Conservation (phyloP, 2,797 vertebrate genomes). For the Coccyzus lansbergi region DNA sequence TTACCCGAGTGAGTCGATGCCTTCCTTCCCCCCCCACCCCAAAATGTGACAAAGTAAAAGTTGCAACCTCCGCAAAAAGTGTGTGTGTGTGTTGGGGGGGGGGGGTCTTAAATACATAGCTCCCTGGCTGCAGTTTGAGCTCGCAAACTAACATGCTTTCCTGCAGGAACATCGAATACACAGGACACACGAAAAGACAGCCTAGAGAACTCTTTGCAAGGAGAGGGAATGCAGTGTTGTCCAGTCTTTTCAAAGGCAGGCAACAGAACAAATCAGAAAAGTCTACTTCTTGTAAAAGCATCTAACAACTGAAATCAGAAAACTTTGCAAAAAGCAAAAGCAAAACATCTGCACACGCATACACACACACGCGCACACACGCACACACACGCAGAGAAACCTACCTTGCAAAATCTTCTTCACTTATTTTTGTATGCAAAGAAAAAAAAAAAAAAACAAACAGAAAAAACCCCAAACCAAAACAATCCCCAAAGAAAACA, state of each 20-base stretch:
- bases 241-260: conserved; percentile 60
- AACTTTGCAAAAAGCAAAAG: conserved; percentile 78
- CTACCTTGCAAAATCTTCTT: conserved; percentile 82
- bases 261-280: conserved; percentile 66
- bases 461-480: neutral
- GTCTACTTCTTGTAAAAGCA: conserved; percentile 70
- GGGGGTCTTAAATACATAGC: neutral
- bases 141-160: conserved; percentile 31
- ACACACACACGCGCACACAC: neutral
- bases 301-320: conserved; percentile 72
- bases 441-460: neutral
- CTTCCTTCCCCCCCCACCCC: neutral
- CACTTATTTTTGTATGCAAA: conserved; percentile 77
- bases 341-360: conserved; percentile 43
- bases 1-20: conserved; percentile 22
- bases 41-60: conserved; percentile 57
- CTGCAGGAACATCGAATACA: conserved; percentile 67
- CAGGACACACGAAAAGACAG: conserved; percentile 57
- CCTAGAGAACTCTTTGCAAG: conserved; percentile 54
- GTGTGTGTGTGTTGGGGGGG: too few species aligned
- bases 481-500: conserved; percentile 29
- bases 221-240: conserved; percentile 12
- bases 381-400: conserved; percentile 45
- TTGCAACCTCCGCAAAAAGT: conserved; percentile 42
- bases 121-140: conserved; percentile 8